Evolutionary conservation across 2,888 invertebrate genomes (phyloP), one percentile per base, ranked within the genome.

Genomic region (Allacma fusca): DNA sequence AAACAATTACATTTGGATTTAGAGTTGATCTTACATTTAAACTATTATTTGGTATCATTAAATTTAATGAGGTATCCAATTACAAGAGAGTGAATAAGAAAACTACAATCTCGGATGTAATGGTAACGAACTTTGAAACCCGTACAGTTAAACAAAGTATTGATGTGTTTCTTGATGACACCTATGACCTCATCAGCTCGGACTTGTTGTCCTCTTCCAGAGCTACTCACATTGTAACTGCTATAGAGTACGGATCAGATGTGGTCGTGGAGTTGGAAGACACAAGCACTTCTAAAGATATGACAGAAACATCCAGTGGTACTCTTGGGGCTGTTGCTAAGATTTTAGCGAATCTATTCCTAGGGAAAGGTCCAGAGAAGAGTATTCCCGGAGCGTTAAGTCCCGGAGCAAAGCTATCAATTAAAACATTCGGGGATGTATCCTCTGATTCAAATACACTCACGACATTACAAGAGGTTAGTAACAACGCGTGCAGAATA

Each of bases 181-280:
- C 28, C 23, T 12, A 9, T 5, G 7, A 34, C 21, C 23, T 29
- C 19, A 34, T 67, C 4, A 19, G 9, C 28, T 13, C 4, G 19
- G 29, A 67, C 28, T 9, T n/a, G 28, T 24, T 67, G 19, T 5
- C 28, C 16, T 1, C 34, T 67, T 34, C 9, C 28, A 67, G 28
- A 29, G 67, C 67, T 2, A 67, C 67, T 19, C 67, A 67, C 24
- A 19, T 67, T 7, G 67, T 67, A 1, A 34, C 19, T n/a, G 67
- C 29, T 26, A 29, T 67, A 29, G 67, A 67, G 23, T 67, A 67
- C 23, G 67, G 67, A 9, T 62, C 62, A 62, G 62, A 67, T 9
- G 67, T 34, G 13, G 16, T 62, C 23, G 62, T 62, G 12, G 23
- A 62, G n/a, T 16, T 62, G 9, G 7, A 23, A 23, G 23, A 23